Conservation (phyloP, 2,797 vertebrate genomes). For the Chelon labrosus region DNA sequence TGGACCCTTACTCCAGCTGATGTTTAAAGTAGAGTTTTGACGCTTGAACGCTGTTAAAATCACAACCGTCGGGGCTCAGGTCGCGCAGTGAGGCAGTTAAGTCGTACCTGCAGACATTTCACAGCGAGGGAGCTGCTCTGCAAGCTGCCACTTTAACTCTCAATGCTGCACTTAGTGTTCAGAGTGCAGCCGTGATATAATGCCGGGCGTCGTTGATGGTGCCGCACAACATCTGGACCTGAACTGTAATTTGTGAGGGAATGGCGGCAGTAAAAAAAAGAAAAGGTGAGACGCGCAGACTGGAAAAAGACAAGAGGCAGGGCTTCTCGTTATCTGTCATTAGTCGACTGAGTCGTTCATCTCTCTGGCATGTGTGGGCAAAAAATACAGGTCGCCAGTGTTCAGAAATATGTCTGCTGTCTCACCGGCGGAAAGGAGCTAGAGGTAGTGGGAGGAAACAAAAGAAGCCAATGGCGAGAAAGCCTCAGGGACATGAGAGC, state of each 20-base stretch:
- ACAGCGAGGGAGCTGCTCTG: constrained; percentile 11
- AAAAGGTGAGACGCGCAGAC: constrained; percentile 30
- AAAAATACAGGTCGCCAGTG: constrained; percentile 28
- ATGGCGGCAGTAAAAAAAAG: constrained; percentile 63
- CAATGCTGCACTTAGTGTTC: constrained; percentile 19
- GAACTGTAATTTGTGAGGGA: constrained; percentile 72
- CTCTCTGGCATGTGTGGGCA: constrained; percentile 63
- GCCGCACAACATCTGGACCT: constrained; percentile 78
- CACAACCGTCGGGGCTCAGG: not conserved
- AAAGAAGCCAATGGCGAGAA: constrained; percentile 21
- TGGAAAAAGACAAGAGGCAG: constrained; percentile 37
- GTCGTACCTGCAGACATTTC: constrained; percentile 5
- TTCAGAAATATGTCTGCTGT: not conserved
- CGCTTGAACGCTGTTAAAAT: not conserved
- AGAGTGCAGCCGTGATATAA: no score
- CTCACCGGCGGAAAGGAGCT: constrained; percentile 13
- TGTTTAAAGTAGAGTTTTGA: not conserved
- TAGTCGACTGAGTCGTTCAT: constrained; percentile 65
- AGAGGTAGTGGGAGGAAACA: not conserved
- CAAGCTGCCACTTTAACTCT: constrained; percentile 40
- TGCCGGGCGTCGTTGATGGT: no score
- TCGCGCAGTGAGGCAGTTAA: not conserved
- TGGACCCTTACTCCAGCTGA: not conserved
- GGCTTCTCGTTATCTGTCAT: constrained; percentile 65
- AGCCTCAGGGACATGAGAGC: constrained; percentile 17